Evolutionary conservation across 2,888 invertebrate species (phyloP), one percentile per base, ranked within the genome.

Genomic region (Plebejus anna): DNA sequence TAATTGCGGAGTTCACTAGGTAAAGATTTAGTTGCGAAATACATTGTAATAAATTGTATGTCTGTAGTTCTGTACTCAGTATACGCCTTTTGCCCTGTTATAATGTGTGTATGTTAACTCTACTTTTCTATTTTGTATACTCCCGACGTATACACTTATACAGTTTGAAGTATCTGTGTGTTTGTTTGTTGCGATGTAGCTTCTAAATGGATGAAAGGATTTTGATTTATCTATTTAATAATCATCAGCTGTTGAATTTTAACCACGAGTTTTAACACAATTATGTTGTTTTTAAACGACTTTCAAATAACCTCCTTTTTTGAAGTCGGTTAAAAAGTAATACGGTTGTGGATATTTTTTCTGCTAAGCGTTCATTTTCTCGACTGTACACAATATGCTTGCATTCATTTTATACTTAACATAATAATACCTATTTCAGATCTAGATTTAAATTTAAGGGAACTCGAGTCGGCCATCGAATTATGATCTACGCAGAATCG

Each of bases 401-500:
- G 61, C 61, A 61, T 66, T 66, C 32, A 36, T 66, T 66, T 66
- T 32, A 16, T 32, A 66, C 32, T 66, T 66, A 66, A 66, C 66
- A 66, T 66, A 66, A 66, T 66, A 36, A 66, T 36, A 36, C 66
- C 32, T 66, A 66, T 66, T 13, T 66, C 66, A 16, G 32, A 66
- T 66, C 66, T 66, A 66, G 66, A 66, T 66, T 72, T 47, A 47
- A 72, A 71, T 42, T 71, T 71, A 42, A 42, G 72, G 51, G 6
- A 73, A 73, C 16, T 73, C 32, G 73, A 73, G 32, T 51, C 72
- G 42, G 28, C n/a, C 55, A 73, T 73, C 73, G 73, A 73, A 73
- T 73, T 73, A 73, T 73, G 73, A 73, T 73, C 55, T 73, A 73
- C 73, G 73, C 73, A 73, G 9, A 42, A 71, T 71, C 42, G 38